Base-by-base conservation (phyloP, 2,888 invertebrate genomes). In the Dendrolimus pini region DNA sequence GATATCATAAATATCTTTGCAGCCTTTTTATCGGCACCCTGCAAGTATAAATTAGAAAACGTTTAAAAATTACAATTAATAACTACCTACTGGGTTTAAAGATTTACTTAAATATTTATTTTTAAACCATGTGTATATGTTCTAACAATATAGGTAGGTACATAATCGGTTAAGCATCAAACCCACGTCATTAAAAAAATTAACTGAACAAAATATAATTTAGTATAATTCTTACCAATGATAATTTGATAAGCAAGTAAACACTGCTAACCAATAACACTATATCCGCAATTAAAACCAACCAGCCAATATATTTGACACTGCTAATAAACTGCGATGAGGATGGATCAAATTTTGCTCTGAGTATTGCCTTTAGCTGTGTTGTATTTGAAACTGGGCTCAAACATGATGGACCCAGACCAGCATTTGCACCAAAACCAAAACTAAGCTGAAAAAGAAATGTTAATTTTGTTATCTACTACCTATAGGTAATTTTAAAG, bases 351-450 rank as follows among this genome's bases (percentile, higher is more conserved):
- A 12, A 53, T 12, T 41, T 42, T 12, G n/a, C 12, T n/a, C 56
- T 55, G 47, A 41, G 57, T 1, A 53, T 7, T 8, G 53, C 9
- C 0, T 55, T 13, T 30, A 30, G 30, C 0, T 13, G 55, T 7
- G 54, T 42, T 10, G 61, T 60, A 12, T 57, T 55, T 30, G 60
- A 62, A 1, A 66, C 61, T 7, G 59, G 60, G 12, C 66, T 61
- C 6, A 82, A 61, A 55, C 83, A 84, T 0, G 82, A 80, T 2
- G 75, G 71, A 0, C 79, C 78, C 0, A 82, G 67, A 1, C 80
- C 84, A 1, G 82, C 76, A 53, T 83, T 83, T 7, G 77, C 69
- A 1, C 82, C 83, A 42, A 85, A 84, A n/a, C 82, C 86, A 53
- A 83, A 83, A 58, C 75, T 81, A 41, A 85, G 54, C 86, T 86